Evolutionary conservation across 2,113 vertebrate species (phyloP), one percentile per base, ranked within the genome.

Genomic region (Chionodraco myersi): DNA sequence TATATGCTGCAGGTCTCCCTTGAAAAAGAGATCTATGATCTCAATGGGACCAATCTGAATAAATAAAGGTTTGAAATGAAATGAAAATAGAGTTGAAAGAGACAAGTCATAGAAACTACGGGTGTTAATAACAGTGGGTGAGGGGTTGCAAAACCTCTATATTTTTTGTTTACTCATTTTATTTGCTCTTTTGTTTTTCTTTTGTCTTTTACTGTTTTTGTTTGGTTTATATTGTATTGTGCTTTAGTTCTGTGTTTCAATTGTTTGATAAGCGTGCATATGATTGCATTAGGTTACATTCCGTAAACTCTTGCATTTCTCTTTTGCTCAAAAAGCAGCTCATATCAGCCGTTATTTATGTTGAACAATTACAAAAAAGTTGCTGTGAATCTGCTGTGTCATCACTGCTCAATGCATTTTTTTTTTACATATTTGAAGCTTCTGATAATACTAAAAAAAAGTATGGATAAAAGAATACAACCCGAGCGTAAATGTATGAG

Each of bases 21-120:
- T n/a, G n/a, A n/a, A n/a, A n/a, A n/a, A n/a, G n/a, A n/a, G n/a
- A n/a, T n/a, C n/a, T n/a, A n/a, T n/a, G n/a, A n/a, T n/a, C n/a
- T n/a, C n/a, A n/a, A n/a, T n/a, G n/a, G n/a, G n/a, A n/a, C n/a
- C n/a, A n/a, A n/a, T n/a, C n/a, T n/a, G n/a, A n/a, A n/a, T n/a
- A n/a, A n/a, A n/a, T n/a, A n/a, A n/a, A n/a, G n/a, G n/a, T n/a
- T n/a, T n/a, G n/a, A n/a, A n/a, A n/a, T n/a, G n/a, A n/a, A n/a
- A n/a, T n/a, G n/a, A n/a, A n/a, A n/a, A n/a, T 63, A 48, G 51
- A 79, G 58, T 74, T 14, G 21, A 77, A 48, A 48, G 48, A 59
- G 74, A 72, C 49, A 23, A 59, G 68, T 66, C 73, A 62, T 66
- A 56, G 75, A 64, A 82, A 65, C 65, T 64, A 69, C 44, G 34